A percentile compares a stretch with the other conserved stretches of the same genome.
Evolutionary conservation across 2,888 invertebrate species (phyloP).

Genomic region (Melikaiella ostensackeni): DNA sequence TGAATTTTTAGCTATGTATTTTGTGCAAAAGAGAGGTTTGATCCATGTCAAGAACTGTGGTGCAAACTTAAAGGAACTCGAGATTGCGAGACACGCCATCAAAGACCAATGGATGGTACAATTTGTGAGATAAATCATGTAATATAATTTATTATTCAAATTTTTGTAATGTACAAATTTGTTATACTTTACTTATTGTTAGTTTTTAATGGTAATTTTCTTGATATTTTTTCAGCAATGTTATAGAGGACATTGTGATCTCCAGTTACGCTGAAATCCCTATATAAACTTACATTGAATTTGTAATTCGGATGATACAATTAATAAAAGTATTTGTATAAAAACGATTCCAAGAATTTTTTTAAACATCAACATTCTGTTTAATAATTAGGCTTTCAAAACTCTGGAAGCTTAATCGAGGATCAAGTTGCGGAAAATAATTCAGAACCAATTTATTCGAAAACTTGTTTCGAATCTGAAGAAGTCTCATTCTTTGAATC

Average conservation of each 20-base stretch:
- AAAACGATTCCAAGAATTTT: not conserved
- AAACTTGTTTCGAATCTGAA: too few relatives aligned
- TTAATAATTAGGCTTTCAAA: too few relatives aligned
- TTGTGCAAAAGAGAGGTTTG: not conserved
- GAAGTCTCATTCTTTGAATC: too few relatives aligned
- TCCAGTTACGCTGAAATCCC: not conserved
- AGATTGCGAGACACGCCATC: not conserved
- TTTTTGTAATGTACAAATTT: not conserved
- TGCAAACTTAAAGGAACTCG: not conserved
- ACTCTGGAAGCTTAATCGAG: too few relatives aligned
- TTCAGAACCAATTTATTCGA: too few relatives aligned
- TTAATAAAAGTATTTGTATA: not conserved
- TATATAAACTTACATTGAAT: not conserved
- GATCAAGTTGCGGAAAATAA: too few relatives aligned
- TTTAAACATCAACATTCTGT: not conserved
- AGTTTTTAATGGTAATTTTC: not conserved
- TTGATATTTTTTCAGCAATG: not conserved
- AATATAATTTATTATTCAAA: not conserved
- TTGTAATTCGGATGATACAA: not conserved
- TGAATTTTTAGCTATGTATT: not conserved
- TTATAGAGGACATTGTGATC: not conserved
- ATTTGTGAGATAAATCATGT: not conserved
- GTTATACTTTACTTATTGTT: not conserved
- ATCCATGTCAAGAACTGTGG: not conserved
- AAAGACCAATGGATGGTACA: constrained; percentile 7